phyloP scores from a whole-genome alignment of 2,888 invertebrate species.

The Agrenia bidenticulata region DNA sequence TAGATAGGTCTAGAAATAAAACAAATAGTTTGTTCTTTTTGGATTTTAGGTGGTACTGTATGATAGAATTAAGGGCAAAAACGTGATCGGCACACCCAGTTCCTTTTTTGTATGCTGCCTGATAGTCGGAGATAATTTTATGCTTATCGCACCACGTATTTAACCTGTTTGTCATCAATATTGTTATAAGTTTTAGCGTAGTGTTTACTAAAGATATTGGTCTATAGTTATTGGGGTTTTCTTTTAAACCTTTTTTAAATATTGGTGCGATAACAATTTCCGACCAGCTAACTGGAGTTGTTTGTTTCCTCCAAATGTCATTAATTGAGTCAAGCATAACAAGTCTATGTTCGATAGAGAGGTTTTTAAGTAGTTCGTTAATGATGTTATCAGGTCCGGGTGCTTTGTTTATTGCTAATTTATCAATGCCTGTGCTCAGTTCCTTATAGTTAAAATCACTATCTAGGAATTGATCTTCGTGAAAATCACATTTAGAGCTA shows the following conservation, averaged over 20 bases:
- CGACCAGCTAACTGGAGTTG: slow-evolving; percentile 11
- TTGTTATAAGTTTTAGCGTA: slow-evolving; percentile 11
- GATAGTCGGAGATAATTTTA: slow-evolving; percentile 16
- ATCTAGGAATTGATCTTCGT: neutral
- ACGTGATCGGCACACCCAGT: slow-evolving; percentile 26
- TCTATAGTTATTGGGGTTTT: slow-evolving; percentile 17
- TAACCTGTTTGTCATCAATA: slow-evolving; percentile 10
- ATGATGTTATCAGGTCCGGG: neutral
- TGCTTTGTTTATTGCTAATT: neutral
- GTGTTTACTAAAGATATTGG: slow-evolving; percentile 24
- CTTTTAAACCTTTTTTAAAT: slow-evolving; percentile 16
- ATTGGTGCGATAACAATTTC: slow-evolving; percentile 24
- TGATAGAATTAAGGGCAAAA: slow-evolving; percentile 14
- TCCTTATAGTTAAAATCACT: neutral
- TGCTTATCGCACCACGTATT: slow-evolving; percentile 18
- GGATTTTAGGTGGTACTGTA: slow-evolving; percentile 1
- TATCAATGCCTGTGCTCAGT: neutral
- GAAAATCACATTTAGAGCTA: neutral
- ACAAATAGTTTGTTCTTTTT: slow-evolving; percentile 13
- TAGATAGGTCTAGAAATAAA: slow-evolving; percentile 20
- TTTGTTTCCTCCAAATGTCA: neutral
- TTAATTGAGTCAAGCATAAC: neutral
- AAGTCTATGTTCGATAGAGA: neutral
- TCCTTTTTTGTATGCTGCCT: slow-evolving; percentile 25
- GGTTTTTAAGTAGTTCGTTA: neutral